phyloP scores from a whole-genome alignment of 2,888 invertebrate genomes.

The Drosophila eohydei region DNA sequence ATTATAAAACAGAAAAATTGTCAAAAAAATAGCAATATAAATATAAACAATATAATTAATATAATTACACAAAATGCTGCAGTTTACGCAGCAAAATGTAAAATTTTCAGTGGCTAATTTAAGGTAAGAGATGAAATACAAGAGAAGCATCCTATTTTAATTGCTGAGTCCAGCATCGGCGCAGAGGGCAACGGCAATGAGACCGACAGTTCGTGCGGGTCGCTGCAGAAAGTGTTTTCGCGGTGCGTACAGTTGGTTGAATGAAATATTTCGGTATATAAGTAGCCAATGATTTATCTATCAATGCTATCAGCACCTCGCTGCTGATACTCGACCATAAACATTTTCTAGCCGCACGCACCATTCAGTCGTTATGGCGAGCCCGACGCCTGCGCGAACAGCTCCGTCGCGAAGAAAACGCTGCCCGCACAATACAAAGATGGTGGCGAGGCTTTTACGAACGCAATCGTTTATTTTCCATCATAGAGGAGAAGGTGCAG shows the following conservation, averaged over 20 bases:
- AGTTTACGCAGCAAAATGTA: background rate
- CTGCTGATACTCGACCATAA: constrained; percentile 64
- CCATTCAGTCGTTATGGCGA: constrained; percentile 72
- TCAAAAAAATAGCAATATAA: background rate
- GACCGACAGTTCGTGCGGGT: background rate
- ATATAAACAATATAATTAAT: background rate
- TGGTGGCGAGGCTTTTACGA: constrained; percentile 78
- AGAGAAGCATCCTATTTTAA: too few species aligned
- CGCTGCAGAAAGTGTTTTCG: background rate
- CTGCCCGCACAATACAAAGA: constrained; percentile 70
- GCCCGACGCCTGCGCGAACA: constrained; percentile 45
- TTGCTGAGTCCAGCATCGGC: background rate
- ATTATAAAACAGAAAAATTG: background rate
- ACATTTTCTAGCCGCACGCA: constrained; percentile 73
- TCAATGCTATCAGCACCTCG: constrained; percentile 41
- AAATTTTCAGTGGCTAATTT: background rate
- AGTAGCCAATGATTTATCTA: too few species aligned
- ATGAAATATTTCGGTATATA: background rate
- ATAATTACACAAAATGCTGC: background rate
- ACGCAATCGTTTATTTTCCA: constrained; percentile 10
- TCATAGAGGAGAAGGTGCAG: constrained; percentile 63
- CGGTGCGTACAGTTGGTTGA: constrained; percentile 3
- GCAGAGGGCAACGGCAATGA: background rate
- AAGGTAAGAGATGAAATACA: background rate
- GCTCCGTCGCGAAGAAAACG: background rate